Evolutionary conservation across 2,888 invertebrate genomes (phyloP).

Genomic region (Asteroscopus sphinx): DNA sequence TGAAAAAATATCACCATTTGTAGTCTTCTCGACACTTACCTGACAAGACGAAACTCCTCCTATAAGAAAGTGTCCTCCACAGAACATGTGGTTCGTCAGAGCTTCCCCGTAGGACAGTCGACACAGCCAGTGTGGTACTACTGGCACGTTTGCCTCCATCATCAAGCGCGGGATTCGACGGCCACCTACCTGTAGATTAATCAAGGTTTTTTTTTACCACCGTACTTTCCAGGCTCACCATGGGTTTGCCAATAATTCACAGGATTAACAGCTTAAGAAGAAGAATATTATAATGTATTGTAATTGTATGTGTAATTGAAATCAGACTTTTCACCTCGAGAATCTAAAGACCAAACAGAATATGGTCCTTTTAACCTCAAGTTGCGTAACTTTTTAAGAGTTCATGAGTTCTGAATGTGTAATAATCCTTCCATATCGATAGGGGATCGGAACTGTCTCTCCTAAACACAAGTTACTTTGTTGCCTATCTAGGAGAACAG

Average conservation of each 20-base stretch:
- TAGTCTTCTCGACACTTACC: constrained; percentile 67
- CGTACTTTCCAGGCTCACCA: not conserved
- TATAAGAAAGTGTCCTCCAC: constrained; percentile 89
- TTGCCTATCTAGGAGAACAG: no score
- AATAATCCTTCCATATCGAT: no score
- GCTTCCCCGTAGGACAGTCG: constrained; percentile 83
- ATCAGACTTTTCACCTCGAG: not conserved
- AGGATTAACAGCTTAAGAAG: no score
- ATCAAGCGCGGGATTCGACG: constrained; percentile 82
- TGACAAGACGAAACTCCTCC: constrained; percentile 90
- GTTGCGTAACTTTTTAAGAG: not conserved
- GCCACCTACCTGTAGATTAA: constrained; percentile 74
- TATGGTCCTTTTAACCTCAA: not conserved
- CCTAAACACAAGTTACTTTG: no score
- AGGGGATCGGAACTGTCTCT: no score
- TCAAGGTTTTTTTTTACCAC: not conserved
- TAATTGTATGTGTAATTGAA: no score
- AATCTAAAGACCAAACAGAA: not conserved
- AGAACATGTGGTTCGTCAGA: constrained; percentile 90
- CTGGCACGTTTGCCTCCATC: constrained; percentile 86
- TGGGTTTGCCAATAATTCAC: not conserved
- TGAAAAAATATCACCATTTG: no score
- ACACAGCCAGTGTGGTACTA: constrained; percentile 85
- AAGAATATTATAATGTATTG: no score
- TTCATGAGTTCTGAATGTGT: not conserved